Base-by-base conservation (phyloP, 2,113 vertebrate species). In the Sinocyclocheilus grahami region DNA sequence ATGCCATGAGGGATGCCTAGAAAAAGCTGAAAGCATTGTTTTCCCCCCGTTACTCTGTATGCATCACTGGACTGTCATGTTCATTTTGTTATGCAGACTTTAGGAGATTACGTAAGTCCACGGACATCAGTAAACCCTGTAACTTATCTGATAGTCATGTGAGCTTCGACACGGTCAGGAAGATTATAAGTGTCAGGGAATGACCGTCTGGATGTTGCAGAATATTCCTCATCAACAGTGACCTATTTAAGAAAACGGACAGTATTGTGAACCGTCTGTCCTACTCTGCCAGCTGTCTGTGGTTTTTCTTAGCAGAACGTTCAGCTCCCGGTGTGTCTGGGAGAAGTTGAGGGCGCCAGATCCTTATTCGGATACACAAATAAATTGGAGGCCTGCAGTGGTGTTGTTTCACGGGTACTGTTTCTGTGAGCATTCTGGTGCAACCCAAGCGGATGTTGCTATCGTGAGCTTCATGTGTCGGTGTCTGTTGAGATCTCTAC, bases 221-320 rank as follows among this genome's bases (percentile, higher is more conserved):
- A 79, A 82, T 87, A 78, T 81, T 87, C 55, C 76, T 62, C 74
- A 76, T 84, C 78, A 82, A 82, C 83, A 22, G 42, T 87, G 90
- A 87, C 90, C 88, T 86, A 88, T 87, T 87, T 91, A 86, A 67
- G 51, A 48, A 82, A 58, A 58, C 30, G 62, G 84, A 55, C 62
- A 48, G 71, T 72, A 78, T 78, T 62, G 83, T 55, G 55, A 82
- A 77, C 55, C 78, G 48, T 86, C 76, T 63, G 53, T 62, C 63
- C 55, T 27, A 46, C 85, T 89, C 80, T 53, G 65, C 87, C 84
- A 88, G 79, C 86, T 75, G 60, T 76, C 77, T 71, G 63, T 77
- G 37, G 62, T 16, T 37, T 63, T 60, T 48, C 58, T 78, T 71
- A 86, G 82, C 82, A 63, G 55, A 39, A 82, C 18, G 12, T 42